A percentile compares a stretch with the other conserved stretches of the same genome.
Conservation (phyloP, 1,140 invertebrate genomes). For the Euwallacea similis region DNA sequence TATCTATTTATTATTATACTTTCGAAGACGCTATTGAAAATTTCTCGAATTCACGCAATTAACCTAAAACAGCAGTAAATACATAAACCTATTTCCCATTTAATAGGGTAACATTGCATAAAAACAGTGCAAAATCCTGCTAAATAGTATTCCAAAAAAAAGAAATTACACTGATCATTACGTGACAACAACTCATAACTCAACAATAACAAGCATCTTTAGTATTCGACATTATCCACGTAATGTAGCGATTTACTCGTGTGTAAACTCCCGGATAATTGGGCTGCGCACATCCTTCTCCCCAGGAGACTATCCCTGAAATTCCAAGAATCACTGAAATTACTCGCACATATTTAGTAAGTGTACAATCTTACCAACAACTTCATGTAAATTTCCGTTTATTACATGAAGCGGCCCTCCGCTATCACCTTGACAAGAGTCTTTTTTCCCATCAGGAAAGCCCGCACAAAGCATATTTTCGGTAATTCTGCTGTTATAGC, state of each 20-base stretch:
- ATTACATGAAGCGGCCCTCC: slow-evolving; percentile 66
- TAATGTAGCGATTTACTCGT: slow-evolving; percentile 73
- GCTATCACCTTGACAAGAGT: slow-evolving; percentile 76
- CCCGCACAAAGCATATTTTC: slow-evolving; percentile 89
- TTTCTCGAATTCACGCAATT: too few relatives aligned
- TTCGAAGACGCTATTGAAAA: too few relatives aligned
- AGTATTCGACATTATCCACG: slow-evolving; percentile 72
- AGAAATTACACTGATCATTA: too few relatives aligned
- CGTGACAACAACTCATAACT: background rate
- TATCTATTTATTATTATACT: too few relatives aligned
- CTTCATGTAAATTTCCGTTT: slow-evolving; percentile 53
- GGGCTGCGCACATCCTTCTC: slow-evolving; percentile 76
- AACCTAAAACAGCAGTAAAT: too few relatives aligned
- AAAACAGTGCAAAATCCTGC: too few relatives aligned
- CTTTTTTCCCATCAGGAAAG: slow-evolving; percentile 70
- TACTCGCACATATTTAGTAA: background rate
- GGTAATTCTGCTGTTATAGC: slow-evolving; percentile 73
- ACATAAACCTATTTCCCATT: too few relatives aligned
- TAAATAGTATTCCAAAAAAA: too few relatives aligned
- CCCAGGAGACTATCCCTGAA: slow-evolving; percentile 75
- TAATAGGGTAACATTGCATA: too few relatives aligned
- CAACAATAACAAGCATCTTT: slow-evolving; percentile 68
- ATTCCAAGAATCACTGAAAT: slow-evolving; percentile 13
- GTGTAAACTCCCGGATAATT: slow-evolving; percentile 86
- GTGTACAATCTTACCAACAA: slow-evolving; percentile 57